phyloP scores from a whole-genome alignment of 1,140 invertebrate genomes.

The Asbolus verrucosus region DNA sequence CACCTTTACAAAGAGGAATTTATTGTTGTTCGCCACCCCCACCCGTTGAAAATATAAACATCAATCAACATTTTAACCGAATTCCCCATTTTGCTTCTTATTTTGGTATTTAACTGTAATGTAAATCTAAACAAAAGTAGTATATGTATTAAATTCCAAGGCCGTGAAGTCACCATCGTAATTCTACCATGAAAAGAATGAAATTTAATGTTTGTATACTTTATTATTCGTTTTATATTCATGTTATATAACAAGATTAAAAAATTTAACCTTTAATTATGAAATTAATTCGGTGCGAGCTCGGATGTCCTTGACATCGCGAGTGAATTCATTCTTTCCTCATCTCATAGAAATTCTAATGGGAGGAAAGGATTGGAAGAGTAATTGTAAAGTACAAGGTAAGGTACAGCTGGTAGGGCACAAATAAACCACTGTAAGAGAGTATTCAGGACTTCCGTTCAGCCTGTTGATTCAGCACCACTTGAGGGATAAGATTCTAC shows the following conservation, averaged over 20 bases:
- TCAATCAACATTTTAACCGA: neutral
- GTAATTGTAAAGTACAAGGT: slow-evolving; percentile 41
- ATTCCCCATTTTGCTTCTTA: neutral
- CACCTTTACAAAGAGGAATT: neutral
- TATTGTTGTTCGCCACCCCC: neutral
- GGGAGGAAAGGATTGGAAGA: slow-evolving; percentile 7
- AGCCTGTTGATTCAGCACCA: slow-evolving; percentile 61
- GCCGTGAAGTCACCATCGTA: slow-evolving; percentile 36
- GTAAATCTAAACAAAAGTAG: slow-evolving; percentile 1
- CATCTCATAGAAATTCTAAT: slow-evolving; percentile 6
- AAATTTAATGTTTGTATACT: slow-evolving; percentile 41
- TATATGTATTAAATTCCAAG: slow-evolving; percentile 27
- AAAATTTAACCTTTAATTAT: slow-evolving; percentile 41
- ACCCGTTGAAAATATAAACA: no score
- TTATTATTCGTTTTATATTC: slow-evolving; percentile 29
- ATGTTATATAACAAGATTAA: slow-evolving; percentile 40
- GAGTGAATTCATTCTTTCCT: slow-evolving; percentile 10
- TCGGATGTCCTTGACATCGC: slow-evolving; percentile 24
- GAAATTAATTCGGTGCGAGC: slow-evolving; percentile 30
- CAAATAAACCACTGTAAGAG: slow-evolving; percentile 56
- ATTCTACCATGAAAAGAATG: slow-evolving; percentile 45
- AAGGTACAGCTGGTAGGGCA: slow-evolving; percentile 51
- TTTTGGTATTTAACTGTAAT: slow-evolving; percentile 5
- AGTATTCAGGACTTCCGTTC: slow-evolving; percentile 55
- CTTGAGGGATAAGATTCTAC: slow-evolving; percentile 59